Conservation (phyloP, 2,888 invertebrate genomes). For the Leistus spinibarbis region DNA sequence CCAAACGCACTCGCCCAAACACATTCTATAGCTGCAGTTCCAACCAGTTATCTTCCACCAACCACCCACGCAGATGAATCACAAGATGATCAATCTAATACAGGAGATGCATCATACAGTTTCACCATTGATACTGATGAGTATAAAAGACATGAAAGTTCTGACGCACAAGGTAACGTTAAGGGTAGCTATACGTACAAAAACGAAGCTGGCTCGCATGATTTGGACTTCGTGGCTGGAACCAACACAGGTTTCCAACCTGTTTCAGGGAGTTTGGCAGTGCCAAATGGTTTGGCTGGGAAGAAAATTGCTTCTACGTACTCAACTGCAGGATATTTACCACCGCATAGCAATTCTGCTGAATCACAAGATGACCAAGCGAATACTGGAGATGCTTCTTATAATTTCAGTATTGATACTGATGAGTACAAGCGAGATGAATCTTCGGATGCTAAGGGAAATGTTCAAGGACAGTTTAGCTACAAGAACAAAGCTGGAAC, state of each 20-base stretch:
- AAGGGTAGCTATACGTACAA: constrained; percentile 40
- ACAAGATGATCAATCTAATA: constrained; percentile 27
- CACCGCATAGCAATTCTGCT: background rate
- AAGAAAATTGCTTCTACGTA: background rate
- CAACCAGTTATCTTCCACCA: constrained; percentile 1
- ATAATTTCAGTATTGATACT: background rate
- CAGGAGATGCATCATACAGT: constrained; percentile 43
- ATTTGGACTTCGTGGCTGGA: constrained; percentile 43
- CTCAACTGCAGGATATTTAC: constrained; percentile 5
- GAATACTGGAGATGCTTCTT: constrained; percentile 27
- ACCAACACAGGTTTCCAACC: constrained; percentile 45
- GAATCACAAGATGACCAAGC: constrained; percentile 36
- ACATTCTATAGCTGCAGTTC: background rate
- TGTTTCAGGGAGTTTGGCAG: constrained; percentile 44
- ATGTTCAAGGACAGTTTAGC: constrained; percentile 43
- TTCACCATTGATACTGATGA: constrained; percentile 41
- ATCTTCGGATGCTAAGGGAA: constrained; percentile 51
- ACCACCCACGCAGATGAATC: background rate
- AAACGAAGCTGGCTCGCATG: constrained; percentile 36
- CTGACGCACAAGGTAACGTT: constrained; percentile 41
- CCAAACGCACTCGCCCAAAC: constrained; percentile 42
- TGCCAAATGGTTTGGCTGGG: constrained; percentile 32
- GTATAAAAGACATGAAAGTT: constrained; percentile 39
- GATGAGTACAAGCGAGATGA: constrained; percentile 46
- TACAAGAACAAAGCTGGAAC: constrained; percentile 38